Conservation (phyloP, 2,888 invertebrate genomes). For the Campoplex nolae region DNA sequence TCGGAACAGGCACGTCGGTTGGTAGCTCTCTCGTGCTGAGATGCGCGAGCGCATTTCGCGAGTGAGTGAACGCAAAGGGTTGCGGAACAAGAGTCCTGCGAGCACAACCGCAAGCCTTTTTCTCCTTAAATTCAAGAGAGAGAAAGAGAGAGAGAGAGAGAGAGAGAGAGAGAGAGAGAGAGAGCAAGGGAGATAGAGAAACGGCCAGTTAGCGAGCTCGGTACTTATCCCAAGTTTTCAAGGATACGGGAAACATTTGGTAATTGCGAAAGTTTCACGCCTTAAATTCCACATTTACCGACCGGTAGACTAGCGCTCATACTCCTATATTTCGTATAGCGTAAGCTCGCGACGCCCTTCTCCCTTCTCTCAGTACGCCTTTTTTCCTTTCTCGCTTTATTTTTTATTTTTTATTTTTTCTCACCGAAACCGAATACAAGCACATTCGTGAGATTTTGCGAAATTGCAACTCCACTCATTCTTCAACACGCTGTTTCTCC, state of each 20-base stretch:
- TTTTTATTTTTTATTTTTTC: background rate
- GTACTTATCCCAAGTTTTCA: constrained; percentile 77
- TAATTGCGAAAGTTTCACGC: constrained; percentile 83
- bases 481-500: constrained; percentile 11
- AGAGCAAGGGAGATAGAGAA: constrained; percentile 25
- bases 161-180: constrained; percentile 22
- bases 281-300: constrained; percentile 79
- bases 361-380: background rate
- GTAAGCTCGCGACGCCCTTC: constrained; percentile 1
- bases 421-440: constrained; percentile 14
- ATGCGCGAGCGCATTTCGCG: constrained; percentile 57
- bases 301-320: constrained; percentile 31
- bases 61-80: constrained; percentile 57
- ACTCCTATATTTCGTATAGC: constrained; percentile 8
- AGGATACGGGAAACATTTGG: constrained; percentile 81
- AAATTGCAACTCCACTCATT: background rate
- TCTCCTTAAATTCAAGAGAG: constrained; percentile 9
- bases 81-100: constrained; percentile 56
- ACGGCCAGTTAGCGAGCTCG: constrained; percentile 54
- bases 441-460: constrained; percentile 34
- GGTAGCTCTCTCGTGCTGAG: constrained; percentile 40
- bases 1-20: constrained; percentile 49
- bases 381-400: background rate
- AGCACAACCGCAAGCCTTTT: constrained; percentile 45
- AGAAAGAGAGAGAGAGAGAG: constrained; percentile 28